A percentile compares a stretch with the other conserved stretches of the same genome.
phyloP scores from a whole-genome alignment of 2,797 vertebrate genomes.

The Lepilemur ruficaudatus region DNA sequence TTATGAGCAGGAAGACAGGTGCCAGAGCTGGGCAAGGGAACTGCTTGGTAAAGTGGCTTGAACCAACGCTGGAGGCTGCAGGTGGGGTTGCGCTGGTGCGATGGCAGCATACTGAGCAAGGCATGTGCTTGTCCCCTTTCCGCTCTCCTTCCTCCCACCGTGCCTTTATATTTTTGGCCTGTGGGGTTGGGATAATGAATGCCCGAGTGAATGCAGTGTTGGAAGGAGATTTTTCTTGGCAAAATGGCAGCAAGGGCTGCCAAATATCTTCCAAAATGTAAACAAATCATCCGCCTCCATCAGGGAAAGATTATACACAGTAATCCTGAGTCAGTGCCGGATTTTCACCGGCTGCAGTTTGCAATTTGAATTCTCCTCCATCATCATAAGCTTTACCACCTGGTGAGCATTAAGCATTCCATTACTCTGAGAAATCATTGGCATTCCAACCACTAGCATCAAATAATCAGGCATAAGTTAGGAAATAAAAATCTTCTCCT shows the following conservation, averaged over 20 bases:
- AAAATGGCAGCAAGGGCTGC: conserved; percentile 30
- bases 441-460: not conserved
- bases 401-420: not conserved
- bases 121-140: not conserved
- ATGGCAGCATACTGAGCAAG: not conserved
- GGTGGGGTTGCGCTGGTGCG: not conserved
- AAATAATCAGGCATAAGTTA: not conserved
- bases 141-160: not conserved
- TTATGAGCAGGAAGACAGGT: not conserved
- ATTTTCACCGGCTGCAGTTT: not conserved
- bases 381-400: not conserved
- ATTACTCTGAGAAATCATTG: not conserved
- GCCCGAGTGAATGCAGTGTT: not conserved
- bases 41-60: not conserved
- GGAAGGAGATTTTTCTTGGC: conserved; percentile 48
- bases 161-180: conserved; percentile 37
- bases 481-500: not conserved
- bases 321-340: not conserved
- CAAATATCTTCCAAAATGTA: conserved; percentile 51
- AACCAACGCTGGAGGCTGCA: not conserved
- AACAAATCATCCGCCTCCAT: conserved; percentile 26
- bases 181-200: not conserved
- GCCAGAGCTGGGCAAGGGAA: not conserved
- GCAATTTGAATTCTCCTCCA: not conserved
- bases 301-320: not conserved